Conservation (phyloP, 1,140 invertebrate species). For the Zaprionus camerounensis region DNA sequence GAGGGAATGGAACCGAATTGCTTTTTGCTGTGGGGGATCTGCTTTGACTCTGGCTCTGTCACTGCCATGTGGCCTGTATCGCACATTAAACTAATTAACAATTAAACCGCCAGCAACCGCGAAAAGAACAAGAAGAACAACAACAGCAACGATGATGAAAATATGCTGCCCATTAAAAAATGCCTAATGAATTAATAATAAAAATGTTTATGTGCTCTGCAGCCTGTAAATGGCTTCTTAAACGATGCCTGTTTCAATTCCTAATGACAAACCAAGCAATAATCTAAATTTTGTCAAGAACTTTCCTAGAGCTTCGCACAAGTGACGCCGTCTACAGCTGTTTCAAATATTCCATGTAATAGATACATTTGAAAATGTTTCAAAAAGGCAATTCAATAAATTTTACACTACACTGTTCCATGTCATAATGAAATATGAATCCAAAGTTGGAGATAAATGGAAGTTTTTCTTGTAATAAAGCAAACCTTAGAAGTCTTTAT, state of each 20-base stretch:
- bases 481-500: no score
- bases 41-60: slow-evolving; percentile 35
- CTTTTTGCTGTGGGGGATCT: slow-evolving; percentile 21
- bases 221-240: slow-evolving; percentile 58
- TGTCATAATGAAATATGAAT: no score
- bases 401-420: neutral
- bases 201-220: slow-evolving; percentile 67
- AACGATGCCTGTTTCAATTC: slow-evolving; percentile 56
- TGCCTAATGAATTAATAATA: slow-evolving; percentile 79
- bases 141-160: slow-evolving; percentile 14
- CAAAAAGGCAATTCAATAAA: neutral
- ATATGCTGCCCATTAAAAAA: slow-evolving; percentile 77
- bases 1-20: no score
- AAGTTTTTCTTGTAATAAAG: no score
- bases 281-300: slow-evolving; percentile 51
- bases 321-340: slow-evolving; percentile 3
- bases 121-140: slow-evolving; percentile 27
- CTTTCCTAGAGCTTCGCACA: neutral
- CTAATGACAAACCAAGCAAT: slow-evolving; percentile 50
- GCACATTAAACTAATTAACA: slow-evolving; percentile 82
- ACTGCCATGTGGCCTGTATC: slow-evolving; percentile 70
- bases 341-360: neutral
- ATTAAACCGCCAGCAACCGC: slow-evolving; percentile 69
- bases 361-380: neutral
- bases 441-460: no score